phyloP scores from a whole-genome alignment of 2,888 invertebrate genomes.

The Ernsta delagoae region DNA sequence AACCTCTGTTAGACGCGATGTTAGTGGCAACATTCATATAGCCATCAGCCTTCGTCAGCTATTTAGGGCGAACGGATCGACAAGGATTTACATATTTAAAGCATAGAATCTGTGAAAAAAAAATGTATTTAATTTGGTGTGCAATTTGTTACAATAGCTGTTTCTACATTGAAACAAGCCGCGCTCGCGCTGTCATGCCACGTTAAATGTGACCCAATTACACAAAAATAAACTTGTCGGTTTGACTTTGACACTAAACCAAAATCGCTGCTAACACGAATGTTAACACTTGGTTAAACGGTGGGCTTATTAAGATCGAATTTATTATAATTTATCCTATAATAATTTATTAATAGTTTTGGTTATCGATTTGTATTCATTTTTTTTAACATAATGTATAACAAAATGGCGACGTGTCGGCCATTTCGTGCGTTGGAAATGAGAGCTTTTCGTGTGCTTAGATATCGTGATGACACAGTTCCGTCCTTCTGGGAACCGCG shows the following conservation, averaged over 20 bases:
- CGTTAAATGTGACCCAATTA: constrained; percentile 44
- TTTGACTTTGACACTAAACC: constrained; percentile 38
- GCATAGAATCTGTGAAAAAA: neutral
- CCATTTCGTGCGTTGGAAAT: constrained; percentile 17
- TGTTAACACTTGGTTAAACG: constrained; percentile 36
- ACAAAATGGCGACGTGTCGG: constrained; percentile 25
- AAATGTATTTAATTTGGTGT: constrained; percentile 5
- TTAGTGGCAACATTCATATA: constrained; percentile 4
- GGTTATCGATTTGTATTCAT: neutral
- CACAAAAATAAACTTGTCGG: constrained; percentile 40
- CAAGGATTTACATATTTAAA: neutral
- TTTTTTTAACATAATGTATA: constrained; percentile 2
- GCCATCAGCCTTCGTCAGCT: neutral
- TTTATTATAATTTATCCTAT: neutral
- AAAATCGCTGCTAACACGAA: constrained; percentile 33
- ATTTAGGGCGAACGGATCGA: neutral
- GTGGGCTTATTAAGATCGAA: neutral
- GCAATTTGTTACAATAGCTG: constrained; percentile 22
- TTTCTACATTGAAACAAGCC: constrained; percentile 29
- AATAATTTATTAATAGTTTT: too few relatives aligned
- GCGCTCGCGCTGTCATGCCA: constrained; percentile 31
- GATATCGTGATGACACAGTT: constrained; percentile 7
- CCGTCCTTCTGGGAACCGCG: neutral
- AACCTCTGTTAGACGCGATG: constrained; percentile 12
- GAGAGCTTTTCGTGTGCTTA: neutral